Evolutionary conservation across 2,888 invertebrate species (phyloP).

Genomic region (Drosophila testacea): DNA sequence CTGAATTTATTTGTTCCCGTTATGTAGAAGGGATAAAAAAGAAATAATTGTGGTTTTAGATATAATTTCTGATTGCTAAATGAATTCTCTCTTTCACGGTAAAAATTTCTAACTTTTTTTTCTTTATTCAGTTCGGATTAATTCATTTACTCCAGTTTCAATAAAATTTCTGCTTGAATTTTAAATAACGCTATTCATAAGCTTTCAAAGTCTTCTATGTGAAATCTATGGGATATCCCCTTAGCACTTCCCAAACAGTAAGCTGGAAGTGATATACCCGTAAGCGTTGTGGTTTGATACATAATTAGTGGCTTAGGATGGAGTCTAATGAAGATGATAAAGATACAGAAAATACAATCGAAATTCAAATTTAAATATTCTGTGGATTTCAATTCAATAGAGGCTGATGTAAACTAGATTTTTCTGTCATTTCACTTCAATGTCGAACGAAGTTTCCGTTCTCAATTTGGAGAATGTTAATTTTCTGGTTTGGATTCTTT

Average conservation of each 20-base stretch:
- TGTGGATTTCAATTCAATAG: too few species aligned
- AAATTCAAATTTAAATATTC: constrained; percentile 1
- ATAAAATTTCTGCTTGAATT: background rate
- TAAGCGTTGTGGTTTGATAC: background rate
- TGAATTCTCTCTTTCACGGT: too few species aligned
- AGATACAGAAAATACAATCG: background rate
- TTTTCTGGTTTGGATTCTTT: constrained; percentile 10
- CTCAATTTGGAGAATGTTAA: constrained; percentile 4
- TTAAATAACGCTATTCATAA: too few species aligned
- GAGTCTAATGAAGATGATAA: background rate
- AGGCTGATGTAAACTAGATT: too few species aligned
- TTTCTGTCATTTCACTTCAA: constrained; percentile 21
- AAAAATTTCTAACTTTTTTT: too few species aligned
- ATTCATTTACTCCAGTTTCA: background rate
- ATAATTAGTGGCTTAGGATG: background rate
- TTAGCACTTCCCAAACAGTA: constrained; percentile 2
- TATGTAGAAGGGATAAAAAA: too few species aligned
- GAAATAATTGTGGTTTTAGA: too few species aligned
- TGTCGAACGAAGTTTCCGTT: constrained; percentile 18
- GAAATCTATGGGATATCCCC: background rate
- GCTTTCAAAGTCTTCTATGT: background rate
- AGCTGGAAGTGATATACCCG: background rate
- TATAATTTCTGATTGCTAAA: too few species aligned
- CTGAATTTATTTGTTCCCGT: too few species aligned
- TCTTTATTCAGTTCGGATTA: background rate